Conservation (phyloP, 1,140 invertebrate species). For the Lucilia sericata region DNA sequence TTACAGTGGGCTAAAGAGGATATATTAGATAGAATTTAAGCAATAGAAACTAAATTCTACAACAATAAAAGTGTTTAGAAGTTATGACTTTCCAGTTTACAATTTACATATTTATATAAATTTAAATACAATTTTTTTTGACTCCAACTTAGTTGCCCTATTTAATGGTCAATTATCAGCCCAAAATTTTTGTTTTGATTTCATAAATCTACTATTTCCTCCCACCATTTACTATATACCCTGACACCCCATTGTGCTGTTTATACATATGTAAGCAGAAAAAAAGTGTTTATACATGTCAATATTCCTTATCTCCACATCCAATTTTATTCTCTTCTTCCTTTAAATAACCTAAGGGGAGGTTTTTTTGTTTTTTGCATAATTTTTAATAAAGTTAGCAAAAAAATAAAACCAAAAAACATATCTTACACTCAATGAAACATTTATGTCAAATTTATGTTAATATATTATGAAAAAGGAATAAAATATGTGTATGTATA, state of each 20-base stretch:
- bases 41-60: too few species aligned
- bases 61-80: too few species aligned
- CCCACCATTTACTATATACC: not conserved
- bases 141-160: too few species aligned
- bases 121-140: too few species aligned
- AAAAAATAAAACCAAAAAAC: constrained; percentile 53
- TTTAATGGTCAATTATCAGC: too few species aligned
- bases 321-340: not conserved
- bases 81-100: too few species aligned
- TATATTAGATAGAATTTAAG: too few species aligned
- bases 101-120: too few species aligned
- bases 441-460: constrained; percentile 68
- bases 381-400: constrained; percentile 64
- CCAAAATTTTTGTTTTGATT: too few species aligned
- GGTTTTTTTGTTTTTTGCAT: constrained; percentile 36
- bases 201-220: too few species aligned
- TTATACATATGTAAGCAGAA: not conserved
- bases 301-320: not conserved
- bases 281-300: constrained; percentile 17
- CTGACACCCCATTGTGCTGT: not conserved
- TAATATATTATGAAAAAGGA: constrained; percentile 49
- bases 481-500: not conserved
- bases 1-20: not conserved
- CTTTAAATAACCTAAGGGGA: not conserved
- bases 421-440: constrained; percentile 54